Conservation (phyloP, 2,113 vertebrate species). For the Trichomycterus rosablanca region DNA sequence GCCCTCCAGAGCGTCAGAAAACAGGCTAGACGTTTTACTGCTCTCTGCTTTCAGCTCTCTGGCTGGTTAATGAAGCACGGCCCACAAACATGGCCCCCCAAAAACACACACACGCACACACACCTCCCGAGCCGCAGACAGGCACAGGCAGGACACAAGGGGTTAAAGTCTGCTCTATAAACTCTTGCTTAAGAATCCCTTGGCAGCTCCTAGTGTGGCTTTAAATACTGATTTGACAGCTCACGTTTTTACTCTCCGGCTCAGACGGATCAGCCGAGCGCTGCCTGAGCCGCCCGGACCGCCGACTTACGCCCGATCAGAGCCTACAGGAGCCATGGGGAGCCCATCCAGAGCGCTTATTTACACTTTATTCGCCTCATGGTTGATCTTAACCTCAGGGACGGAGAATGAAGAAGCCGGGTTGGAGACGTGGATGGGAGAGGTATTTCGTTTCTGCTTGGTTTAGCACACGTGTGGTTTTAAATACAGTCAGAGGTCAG, state of each 20-base stretch:
- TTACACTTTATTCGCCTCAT: conserved; percentile 69
- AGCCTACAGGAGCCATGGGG: conserved; percentile 59
- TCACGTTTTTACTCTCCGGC: conserved; percentile 76
- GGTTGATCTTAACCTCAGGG: conserved; percentile 65
- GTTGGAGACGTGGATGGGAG: conserved; percentile 49
- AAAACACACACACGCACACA: neutral
- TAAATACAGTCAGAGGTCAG: too few species aligned
- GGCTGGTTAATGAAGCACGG: conserved; percentile 37
- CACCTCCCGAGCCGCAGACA: conserved; percentile 7
- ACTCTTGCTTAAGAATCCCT: conserved; percentile 72
- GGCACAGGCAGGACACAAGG: conserved; percentile 67
- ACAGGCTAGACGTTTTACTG: conserved; percentile 21
- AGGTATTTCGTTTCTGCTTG: conserved; percentile 51
- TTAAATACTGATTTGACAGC: conserved; percentile 92
- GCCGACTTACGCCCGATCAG: conserved; percentile 43
- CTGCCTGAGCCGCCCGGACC: conserved; percentile 39
- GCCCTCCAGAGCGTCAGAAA: conserved; percentile 7
- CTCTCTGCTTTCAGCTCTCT: conserved; percentile 26
- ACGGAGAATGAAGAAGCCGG: conserved; percentile 35
- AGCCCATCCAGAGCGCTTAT: conserved; percentile 65
- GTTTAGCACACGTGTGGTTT: too few species aligned
- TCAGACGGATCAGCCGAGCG: conserved; percentile 65
- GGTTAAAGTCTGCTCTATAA: conserved; percentile 85
- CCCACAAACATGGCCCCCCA: conserved; percentile 37
- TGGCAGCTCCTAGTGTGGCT: conserved; percentile 84